A percentile compares a stretch with the other conserved stretches of the same genome.
These are phyloP conservation scores for Dendroctonus valens DNA, from an alignment of 1,140 invertebrate species.

Conservation along the genomic window DNA sequence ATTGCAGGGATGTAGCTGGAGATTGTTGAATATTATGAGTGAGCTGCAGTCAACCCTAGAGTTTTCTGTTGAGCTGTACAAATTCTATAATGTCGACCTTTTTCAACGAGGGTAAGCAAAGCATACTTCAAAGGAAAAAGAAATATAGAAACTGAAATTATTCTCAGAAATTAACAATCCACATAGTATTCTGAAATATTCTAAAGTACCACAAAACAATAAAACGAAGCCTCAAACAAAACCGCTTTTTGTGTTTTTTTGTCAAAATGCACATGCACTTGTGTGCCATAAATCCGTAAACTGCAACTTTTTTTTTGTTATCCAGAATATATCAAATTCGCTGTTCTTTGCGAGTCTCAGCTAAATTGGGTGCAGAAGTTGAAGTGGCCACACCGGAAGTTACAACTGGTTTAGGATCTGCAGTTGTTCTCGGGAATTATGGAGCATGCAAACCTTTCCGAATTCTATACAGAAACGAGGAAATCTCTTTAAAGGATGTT, in stretches of 20 bases:
- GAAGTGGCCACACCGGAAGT: constrained; percentile 63
- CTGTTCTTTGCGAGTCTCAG: constrained; percentile 79
- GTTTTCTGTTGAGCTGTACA: constrained; percentile 93
- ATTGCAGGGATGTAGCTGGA: constrained; percentile 43
- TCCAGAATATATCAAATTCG: constrained; percentile 88
- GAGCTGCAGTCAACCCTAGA: constrained; percentile 95
- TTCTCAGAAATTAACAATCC: background rate
- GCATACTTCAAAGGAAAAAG: no score
- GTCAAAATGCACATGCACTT: background rate
- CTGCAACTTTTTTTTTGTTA: constrained; percentile 7
- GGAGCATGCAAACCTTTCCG: constrained; percentile 91
- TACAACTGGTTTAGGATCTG: constrained; percentile 46
- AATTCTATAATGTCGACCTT: constrained; percentile 98
- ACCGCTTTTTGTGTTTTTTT: background rate
- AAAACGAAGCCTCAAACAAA: no score
- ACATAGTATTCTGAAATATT: background rate
- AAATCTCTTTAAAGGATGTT: constrained; percentile 85
- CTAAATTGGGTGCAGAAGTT: constrained; percentile 85
- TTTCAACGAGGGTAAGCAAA: constrained; percentile 90
- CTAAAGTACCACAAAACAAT: background rate
- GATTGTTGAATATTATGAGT: constrained; percentile 61
- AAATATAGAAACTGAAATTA: background rate
- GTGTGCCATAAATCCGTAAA: background rate
- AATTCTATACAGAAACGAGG: constrained; percentile 94
- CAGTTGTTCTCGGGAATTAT: constrained; percentile 74